These are phyloP conservation scores for Lycocorax pyrrhopterus DNA, from an alignment of 2,113 vertebrate species.

Conservation along the genomic window DNA sequence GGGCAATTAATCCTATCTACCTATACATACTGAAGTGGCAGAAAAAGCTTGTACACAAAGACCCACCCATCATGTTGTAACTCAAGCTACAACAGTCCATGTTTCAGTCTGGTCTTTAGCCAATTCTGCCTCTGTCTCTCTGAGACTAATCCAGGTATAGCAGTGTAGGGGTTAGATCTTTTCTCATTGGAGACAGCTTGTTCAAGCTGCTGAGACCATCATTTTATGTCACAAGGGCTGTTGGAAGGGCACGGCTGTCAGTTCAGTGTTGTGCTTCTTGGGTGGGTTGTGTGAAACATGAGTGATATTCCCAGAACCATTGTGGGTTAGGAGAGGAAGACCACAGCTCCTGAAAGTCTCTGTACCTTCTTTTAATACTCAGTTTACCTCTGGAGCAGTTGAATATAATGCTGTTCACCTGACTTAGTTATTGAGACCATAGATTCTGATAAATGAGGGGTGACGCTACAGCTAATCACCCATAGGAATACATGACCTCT, in stretches of 20 bases:
- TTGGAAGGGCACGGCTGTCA: not conserved
- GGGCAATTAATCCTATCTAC: not conserved
- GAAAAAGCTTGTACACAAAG: not conserved
- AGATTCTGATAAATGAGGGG: not conserved
- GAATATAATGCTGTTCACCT: not conserved
- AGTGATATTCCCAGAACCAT: not conserved
- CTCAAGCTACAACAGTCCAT: not conserved
- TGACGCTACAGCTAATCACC: not conserved
- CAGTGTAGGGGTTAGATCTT: not conserved
- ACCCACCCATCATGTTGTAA: not conserved
- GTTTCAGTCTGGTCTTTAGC: not conserved
- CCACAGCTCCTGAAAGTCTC: not conserved
- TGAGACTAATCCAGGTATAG: not conserved
- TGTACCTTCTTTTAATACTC: not conserved
- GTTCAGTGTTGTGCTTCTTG: not conserved
- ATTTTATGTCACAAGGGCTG: not conserved
- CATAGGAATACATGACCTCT: not conserved
- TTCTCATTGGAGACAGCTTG: not conserved
- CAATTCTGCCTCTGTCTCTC: not conserved
- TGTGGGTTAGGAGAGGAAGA: not conserved
- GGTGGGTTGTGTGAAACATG: not conserved
- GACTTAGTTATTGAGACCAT: not conserved
- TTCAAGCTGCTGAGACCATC: not conserved
- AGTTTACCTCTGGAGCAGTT: not conserved
- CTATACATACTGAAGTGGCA: not conserved